Base-by-base conservation (phyloP, 2,113 vertebrate genomes). In the Anser brachyrhynchus region DNA sequence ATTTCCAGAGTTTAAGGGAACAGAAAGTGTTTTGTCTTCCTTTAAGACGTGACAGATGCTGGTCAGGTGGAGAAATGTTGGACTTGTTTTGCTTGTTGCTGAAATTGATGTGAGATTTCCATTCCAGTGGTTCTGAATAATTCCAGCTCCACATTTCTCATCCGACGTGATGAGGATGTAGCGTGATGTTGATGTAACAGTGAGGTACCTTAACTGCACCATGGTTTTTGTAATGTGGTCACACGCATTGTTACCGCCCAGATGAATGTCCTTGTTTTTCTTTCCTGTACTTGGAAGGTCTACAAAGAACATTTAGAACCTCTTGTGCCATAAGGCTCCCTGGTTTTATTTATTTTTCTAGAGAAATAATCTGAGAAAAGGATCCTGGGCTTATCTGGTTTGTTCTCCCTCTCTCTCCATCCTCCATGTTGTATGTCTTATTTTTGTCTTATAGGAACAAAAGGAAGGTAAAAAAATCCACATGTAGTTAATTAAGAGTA, bases 301-400 rank as follows among this genome's bases (percentile, higher is more conserved):
- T 79, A 59, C 87, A 84, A 65, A 95, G 83, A 78, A 46, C 58
- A 43, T 43, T n/a, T 59, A 81, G 79, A 89, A 78, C 29, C 39
- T 92, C 49, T n/a, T 82, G 52, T 92, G 58, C 69, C 31, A 29
- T 65, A 46, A 59, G 13, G 0, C 49, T 86, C 25, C 28, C 55
- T 51, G 17, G 20, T 44, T 75, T 84, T 89, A 26, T 78, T 90
- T 86, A 20, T 92, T 93, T 81, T 93, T 69, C 33, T 93, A 51
- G 28, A 81, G 52, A 70, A 29, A 65, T 44, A 67, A 35, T 79
- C 54, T 66, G 46, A 54, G 62, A 20, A 86, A 89, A 28, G 17
- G 4, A 55, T 94, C 29, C 23, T 70, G 22, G 43, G 8, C 44
- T 67, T 67, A 19, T 41, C 43, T 74, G 54, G 28, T 46, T 85